phyloP scores from a whole-genome alignment of 53 echinoderm and acorn worm species.

The Holothuria scabra region DNA sequence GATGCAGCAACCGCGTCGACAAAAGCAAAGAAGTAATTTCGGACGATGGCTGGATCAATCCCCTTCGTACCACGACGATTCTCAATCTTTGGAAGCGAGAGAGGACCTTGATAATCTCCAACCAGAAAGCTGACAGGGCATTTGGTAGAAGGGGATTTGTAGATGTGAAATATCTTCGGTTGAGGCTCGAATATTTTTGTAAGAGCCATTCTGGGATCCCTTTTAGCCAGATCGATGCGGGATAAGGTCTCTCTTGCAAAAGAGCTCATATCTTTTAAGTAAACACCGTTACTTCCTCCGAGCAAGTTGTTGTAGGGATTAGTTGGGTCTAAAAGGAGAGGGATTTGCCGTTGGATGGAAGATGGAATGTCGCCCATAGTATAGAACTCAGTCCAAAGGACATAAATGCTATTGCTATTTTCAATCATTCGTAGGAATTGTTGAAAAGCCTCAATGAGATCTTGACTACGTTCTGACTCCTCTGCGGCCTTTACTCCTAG shows the following conservation, averaged over 20 bases:
- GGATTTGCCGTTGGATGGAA: background rate
- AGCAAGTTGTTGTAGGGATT: conserved; percentile 28
- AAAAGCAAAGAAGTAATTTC: conserved; percentile 5
- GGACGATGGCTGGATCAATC: conserved; percentile 6
- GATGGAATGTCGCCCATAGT: background rate
- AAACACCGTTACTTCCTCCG: background rate
- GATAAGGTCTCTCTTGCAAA: conserved; percentile 7
- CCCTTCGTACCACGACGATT: conserved; percentile 2
- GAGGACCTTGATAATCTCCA: background rate
- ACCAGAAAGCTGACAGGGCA: background rate
- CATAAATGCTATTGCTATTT: background rate
- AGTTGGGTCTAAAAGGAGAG: conserved; percentile 20
- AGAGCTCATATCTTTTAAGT: background rate
- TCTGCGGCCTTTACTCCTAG: conserved; percentile 36
- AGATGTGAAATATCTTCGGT: background rate
- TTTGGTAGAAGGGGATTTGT: background rate
- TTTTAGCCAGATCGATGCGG: background rate
- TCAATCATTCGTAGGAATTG: conserved; percentile 27
- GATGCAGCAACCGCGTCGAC: conserved; percentile 20
- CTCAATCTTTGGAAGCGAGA: background rate
- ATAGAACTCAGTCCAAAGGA: conserved; percentile 21
- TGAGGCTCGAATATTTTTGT: conserved; percentile 3
- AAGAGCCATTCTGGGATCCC: background rate
- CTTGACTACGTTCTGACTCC: conserved; percentile 21
- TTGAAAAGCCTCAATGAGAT: conserved; percentile 9